Conservation (phyloP, 2,888 invertebrate species). For the Coleophora flavipennella region DNA sequence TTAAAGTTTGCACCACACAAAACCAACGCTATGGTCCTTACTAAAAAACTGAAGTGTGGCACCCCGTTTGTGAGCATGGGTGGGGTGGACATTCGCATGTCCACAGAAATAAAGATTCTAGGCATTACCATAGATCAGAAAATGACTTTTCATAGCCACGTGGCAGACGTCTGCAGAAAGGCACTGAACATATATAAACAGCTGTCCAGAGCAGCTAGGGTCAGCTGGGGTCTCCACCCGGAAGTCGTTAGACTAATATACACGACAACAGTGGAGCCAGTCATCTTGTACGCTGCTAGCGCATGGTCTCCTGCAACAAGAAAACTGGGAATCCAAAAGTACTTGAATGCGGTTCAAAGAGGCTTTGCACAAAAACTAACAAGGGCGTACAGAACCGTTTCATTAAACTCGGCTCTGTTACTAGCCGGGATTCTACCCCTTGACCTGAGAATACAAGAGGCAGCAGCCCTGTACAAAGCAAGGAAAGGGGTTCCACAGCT, state of each 20-base stretch:
- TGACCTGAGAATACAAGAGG: conserved; percentile 4
- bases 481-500: not conserved
- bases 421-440: conserved; percentile 11
- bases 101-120: conserved; percentile 8
- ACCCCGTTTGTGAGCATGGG: conserved; percentile 10
- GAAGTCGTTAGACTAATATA: not conserved
- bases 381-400: conserved; percentile 3
- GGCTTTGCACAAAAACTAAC: conserved; percentile 2
- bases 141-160: conserved; percentile 9
- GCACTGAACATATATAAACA: conserved; percentile 4
- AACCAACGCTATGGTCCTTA: conserved; percentile 9
- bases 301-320: not conserved
- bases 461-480: not conserved
- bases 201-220: conserved; percentile 4
- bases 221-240: conserved; percentile 6
- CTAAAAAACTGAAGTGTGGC: conserved; percentile 8
- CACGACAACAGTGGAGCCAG: not conserved
- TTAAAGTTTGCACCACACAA: conserved; percentile 11
- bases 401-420: conserved; percentile 5
- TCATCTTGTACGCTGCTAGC: not conserved
- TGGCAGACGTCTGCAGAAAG: conserved; percentile 6
- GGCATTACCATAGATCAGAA: conserved; percentile 9
- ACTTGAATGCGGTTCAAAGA: not conserved
- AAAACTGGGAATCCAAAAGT: not conserved
- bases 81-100: conserved; percentile 3